Evolutionary conservation across 2,113 vertebrate genomes (phyloP).

Genomic region (Tragelaphus strepsiceros): DNA sequence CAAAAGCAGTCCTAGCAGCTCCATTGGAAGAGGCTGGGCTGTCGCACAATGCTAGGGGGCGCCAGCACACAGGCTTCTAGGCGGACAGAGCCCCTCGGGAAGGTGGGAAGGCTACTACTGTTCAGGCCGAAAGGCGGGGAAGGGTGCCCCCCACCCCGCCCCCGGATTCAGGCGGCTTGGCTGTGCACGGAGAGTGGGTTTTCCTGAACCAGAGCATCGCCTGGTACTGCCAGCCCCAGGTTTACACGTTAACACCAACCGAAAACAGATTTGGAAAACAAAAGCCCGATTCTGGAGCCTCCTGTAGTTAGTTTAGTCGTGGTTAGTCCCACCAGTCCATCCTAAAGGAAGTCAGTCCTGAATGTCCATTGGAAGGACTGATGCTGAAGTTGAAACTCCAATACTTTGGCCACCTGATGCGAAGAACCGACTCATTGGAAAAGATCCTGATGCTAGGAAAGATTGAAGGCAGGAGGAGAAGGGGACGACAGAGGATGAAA

Average conservation of each 20-base stretch:
- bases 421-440: not conserved
- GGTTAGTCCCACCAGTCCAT: not conserved
- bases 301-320: not conserved
- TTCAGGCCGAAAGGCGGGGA: not conserved
- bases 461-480: not conserved
- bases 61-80: rapidly evolving
- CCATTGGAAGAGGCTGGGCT: not conserved
- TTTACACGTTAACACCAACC: rapidly evolving
- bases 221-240: not conserved
- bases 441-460: not conserved
- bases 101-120: not conserved
- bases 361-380: not conserved
- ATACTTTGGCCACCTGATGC: not conserved
- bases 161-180: rapidly evolving
- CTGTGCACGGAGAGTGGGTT: rapidly evolving
- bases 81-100: not conserved
- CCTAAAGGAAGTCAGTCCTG: not conserved
- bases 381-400: not conserved
- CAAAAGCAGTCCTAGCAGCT: rapidly evolving
- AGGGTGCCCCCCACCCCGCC: not conserved
- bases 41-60: rapidly evolving
- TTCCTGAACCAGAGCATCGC: not conserved
- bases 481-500: not conserved
- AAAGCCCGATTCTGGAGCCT: not conserved
- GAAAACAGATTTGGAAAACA: not conserved